phyloP scores from a whole-genome alignment of 2,113 vertebrate genomes.

The Zosterops borbonicus region DNA sequence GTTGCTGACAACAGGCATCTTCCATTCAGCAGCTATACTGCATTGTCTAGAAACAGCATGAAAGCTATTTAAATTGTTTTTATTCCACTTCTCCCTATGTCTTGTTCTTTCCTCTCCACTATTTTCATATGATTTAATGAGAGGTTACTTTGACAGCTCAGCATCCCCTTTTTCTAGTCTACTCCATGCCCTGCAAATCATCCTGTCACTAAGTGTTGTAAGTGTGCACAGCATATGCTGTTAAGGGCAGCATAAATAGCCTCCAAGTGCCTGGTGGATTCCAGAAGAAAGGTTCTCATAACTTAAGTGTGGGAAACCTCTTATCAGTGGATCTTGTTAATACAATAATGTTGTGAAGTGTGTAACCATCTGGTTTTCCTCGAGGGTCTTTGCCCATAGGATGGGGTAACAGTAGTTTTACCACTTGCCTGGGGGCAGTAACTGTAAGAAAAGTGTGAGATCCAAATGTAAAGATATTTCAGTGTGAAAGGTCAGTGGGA shows the following conservation, averaged over 20 bases:
- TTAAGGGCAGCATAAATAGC: conserved; percentile 51
- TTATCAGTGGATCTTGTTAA: conserved; percentile 16
- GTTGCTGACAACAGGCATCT: neutral
- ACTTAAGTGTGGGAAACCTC: conserved; percentile 17
- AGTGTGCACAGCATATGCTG: neutral
- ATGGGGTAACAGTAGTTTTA: neutral
- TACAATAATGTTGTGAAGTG: neutral
- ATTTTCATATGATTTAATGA: conserved; percentile 52
- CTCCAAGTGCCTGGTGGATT: conserved; percentile 5
- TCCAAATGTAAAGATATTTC: neutral
- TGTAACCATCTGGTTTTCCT: conserved; percentile 1
- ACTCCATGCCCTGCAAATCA: conserved; percentile 40
- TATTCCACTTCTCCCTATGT: conserved; percentile 13
- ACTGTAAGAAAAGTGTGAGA: neutral
- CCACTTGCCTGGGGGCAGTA: neutral
- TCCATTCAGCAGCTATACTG: neutral
- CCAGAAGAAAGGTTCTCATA: conserved; percentile 18
- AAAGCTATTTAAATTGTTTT: conserved; percentile 42
- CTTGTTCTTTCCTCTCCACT: conserved; percentile 13
- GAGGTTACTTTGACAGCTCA: conserved; percentile 43
- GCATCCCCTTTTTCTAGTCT: conserved; percentile 23
- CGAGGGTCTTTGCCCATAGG: neutral
- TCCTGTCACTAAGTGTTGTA: conserved; percentile 28
- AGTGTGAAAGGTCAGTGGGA: neutral
- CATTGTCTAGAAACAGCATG: conserved; percentile 1